These are phyloP conservation scores for Caenorhabditis latens DNA, from an alignment of 1,140 invertebrate genomes.

Conservation along the genomic window DNA sequence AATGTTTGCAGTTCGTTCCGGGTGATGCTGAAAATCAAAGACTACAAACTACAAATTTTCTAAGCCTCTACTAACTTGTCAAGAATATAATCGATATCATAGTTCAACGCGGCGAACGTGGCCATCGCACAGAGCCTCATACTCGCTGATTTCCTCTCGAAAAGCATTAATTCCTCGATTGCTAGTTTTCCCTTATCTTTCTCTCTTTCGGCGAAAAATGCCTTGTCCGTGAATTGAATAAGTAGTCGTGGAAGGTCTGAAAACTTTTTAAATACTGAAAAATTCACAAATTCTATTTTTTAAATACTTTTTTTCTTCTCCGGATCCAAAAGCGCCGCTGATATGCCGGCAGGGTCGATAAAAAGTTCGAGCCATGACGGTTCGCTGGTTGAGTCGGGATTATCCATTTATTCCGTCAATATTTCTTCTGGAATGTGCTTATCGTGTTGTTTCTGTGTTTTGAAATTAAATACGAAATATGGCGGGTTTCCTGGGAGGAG, in stretches of 20 bases:
- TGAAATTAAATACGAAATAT: background rate
- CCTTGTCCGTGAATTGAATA: constrained; percentile 26
- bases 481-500: background rate
- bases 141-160: constrained; percentile 61
- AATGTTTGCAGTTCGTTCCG: constrained; percentile 31
- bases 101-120: constrained; percentile 61
- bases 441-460: background rate
- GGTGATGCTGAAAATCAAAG: background rate
- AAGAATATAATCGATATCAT: constrained; percentile 57
- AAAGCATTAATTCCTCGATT: constrained; percentile 51
- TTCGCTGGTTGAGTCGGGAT: background rate
- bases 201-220: constrained; percentile 5
- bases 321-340: background rate
- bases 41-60: background rate
- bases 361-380: constrained; percentile 2
- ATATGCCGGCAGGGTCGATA: background rate
- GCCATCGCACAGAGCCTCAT: constrained; percentile 63
- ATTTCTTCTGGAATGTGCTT: background rate
- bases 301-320: constrained; percentile 10
- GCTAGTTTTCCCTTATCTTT: constrained; percentile 31
- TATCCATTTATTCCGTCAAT: background rate
- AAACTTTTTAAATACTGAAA: background rate
- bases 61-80: constrained; percentile 43
- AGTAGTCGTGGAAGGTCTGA: background rate
- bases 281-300: too few species aligned